Evolutionary conservation across 2,888 invertebrate species (phyloP).

Genomic region (Leptinotarsa haldemani): DNA sequence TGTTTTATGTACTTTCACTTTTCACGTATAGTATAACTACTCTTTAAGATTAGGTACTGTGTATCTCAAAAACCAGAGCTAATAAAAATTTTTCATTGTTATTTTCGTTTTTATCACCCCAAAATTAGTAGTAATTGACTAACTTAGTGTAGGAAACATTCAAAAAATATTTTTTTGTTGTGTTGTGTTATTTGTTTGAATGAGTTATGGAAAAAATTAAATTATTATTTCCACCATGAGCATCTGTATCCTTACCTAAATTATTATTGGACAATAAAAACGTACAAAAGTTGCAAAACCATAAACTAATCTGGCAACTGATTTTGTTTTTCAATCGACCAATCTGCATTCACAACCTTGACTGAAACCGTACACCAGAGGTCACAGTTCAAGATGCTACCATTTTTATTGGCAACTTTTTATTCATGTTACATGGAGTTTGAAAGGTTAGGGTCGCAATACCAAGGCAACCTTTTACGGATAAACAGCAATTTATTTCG

Average conservation of each 20-base stretch:
- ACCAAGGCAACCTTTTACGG: conserved; percentile 34
- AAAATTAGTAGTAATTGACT: no score
- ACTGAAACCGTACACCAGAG: conserved; percentile 10
- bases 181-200: no score
- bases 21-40: no score
- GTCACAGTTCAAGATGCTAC: conserved; percentile 33
- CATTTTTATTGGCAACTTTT: conserved; percentile 27
- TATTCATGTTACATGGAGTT: conserved; percentile 31
- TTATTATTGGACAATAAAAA: not conserved
- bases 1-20: no score
- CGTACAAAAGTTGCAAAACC: not conserved
- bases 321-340: not conserved
- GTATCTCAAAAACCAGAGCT: no score
- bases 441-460: conserved; percentile 39
- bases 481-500: conserved; percentile 37
- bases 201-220: not conserved
- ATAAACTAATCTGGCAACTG: not conserved
- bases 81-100: no score
- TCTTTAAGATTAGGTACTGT: no score
- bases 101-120: no score
- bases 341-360: conserved; percentile 19
- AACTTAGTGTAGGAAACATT: no score
- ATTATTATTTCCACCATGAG: not conserved
- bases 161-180: no score
- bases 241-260: not conserved